Evolutionary conservation across 2,888 invertebrate genomes (phyloP).

Genomic region (Rambutsinella grinnellia): DNA sequence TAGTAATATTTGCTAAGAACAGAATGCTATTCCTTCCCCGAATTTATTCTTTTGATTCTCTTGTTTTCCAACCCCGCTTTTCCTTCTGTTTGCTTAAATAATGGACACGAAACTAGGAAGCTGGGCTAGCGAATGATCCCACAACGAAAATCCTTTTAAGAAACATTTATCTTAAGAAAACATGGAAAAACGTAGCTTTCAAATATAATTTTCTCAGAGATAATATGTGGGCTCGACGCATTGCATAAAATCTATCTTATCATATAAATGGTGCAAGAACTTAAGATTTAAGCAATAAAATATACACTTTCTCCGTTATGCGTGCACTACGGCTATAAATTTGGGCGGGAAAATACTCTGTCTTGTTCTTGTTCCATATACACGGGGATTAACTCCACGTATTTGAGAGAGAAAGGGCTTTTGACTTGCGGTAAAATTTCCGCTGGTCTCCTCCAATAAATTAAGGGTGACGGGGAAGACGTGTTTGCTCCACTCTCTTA

Average conservation of each 20-base stretch:
- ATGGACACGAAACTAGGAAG: conserved; percentile 30
- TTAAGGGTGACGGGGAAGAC: conserved; percentile 30
- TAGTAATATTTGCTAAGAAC: too few relatives aligned
- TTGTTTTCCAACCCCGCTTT: background rate
- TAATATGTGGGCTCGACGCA: too few relatives aligned
- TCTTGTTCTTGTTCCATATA: background rate
- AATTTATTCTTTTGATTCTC: background rate
- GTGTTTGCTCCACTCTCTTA: background rate
- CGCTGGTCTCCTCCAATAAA: conserved; percentile 24
- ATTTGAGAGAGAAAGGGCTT: background rate
- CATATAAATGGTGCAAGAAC: too few relatives aligned
- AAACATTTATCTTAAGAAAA: conserved; percentile 8
- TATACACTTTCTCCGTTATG: too few relatives aligned
- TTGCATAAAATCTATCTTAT: too few relatives aligned
- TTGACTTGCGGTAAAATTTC: conserved; percentile 3
- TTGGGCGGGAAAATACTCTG: background rate
- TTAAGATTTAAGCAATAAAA: too few relatives aligned
- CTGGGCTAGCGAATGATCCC: background rate
- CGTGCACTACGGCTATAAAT: background rate
- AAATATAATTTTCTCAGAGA: too few relatives aligned
- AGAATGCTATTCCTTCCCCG: background rate
- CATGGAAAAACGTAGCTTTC: conserved; percentile 2
- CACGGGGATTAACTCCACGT: background rate
- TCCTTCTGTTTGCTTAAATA: conserved; percentile 32
- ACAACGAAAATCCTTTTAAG: conserved; percentile 14